Base-by-base conservation (phyloP, 2,888 invertebrate genomes). In the Rhingia rostrata region DNA sequence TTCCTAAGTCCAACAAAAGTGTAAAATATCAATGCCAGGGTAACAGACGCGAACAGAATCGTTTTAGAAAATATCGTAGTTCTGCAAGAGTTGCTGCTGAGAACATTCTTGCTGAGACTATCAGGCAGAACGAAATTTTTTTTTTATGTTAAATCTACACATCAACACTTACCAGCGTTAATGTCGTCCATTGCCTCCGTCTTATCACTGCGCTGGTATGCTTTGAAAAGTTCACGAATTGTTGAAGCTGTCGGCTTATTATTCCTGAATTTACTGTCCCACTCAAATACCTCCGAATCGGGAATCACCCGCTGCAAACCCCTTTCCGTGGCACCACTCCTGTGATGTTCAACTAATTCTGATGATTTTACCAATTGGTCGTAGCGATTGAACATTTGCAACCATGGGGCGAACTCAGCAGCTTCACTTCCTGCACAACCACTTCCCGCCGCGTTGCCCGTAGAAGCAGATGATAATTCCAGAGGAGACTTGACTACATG, bases 321-420 rank as follows among this genome's bases (percentile, higher is more conserved):
- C 3, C 37, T 6, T 1, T 32, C 32, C 12, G 41, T 60, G 4
- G 4, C 39, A n/a, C 14, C 33, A 6, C 10, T 6, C 6, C 10
- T 14, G 2, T 35, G 35, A 30, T 47, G 39, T 6, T 72, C 43
- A 4, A 33, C 10, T 5, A 81, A 6, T 14, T 30, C 66, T 2
- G 61, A 22, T 33, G 61, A 61, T 10, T 72, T 77, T 1, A 43
- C 35, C n/a, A 82, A 32, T 41, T 82, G 53, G 6, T 61, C 66
- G 14, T 73, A 83, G 1, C 66, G 78, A 35, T 33, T 66, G 0
- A 82, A 37, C 64, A 82, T 78, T 47, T 73, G 47, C 37, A 72
- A 30, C 82, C 78, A 83, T 3, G 72, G 54, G 2, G 60, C 53
- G 2, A 54, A 5, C 10, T 64, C 63, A 51, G 22, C 43, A 41